Base-by-base conservation (phyloP, 1,140 invertebrate species). In the Pemphigus obesinymphae region DNA sequence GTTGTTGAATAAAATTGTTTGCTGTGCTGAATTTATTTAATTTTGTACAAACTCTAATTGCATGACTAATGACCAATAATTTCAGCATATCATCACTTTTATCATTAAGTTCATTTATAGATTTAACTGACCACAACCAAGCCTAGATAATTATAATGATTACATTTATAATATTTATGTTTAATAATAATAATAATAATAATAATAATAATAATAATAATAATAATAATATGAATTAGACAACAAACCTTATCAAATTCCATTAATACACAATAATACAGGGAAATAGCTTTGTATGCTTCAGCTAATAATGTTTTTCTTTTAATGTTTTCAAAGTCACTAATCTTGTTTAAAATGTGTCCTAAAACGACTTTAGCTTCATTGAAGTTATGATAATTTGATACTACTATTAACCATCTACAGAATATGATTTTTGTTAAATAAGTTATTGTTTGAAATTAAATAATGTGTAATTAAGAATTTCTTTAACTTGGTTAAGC, bases 381-480 rank as follows among this genome's bases (percentile, higher is more conserved):
- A 5, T 72, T 91, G 88, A 95, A 92, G 75, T 92, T 93, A 87
- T 94, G 96, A 88, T 82, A 95, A 89, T 87, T 95, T 96, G 86
- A 29, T 88, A 88, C 61, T 73, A 72, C 83, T 72, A 84, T 78
- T 84, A 75, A 83, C 83, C 82, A 83, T 13, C 34, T 70, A 61
- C 26, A 40, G 26, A 83, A 82, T 34, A 82, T 34, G 40, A 53
- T 75, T 80, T 43, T 82, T 82, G 75, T 75, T 68, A 48, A 81
- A 43, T 55, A 10, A 15, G 53, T 11, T 72, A 73, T 70, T 45
- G 45, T 45, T 45, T 70, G 5, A 43, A 70, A 17, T 45, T 20
- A 29, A 29, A 26, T 45, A 26, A 26, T 45, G 11, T 70, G 0
- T 45, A 43, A 26, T 58, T 37, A 53, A 37, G 11, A 50, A n/a